These are phyloP conservation scores for Peromyscus melanophrys DNA, from an alignment of 2,797 vertebrate genomes.

Conservation along the genomic window DNA sequence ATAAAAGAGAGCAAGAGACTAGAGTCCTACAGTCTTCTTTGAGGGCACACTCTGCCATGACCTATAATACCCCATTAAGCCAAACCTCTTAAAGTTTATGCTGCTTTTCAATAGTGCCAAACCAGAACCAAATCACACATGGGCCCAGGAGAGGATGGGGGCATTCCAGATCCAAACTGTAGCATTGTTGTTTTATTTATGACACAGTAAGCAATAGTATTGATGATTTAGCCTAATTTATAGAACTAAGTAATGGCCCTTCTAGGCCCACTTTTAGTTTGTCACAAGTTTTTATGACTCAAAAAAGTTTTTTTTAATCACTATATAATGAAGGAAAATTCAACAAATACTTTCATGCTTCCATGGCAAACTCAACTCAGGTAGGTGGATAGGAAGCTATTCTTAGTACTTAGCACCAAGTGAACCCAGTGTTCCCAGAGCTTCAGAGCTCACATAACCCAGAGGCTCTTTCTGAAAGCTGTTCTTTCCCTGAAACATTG, in stretches of 20 bases:
- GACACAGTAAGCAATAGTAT: not conserved
- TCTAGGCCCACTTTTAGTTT: constrained; percentile 34
- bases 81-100: not conserved
- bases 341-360: not conserved
- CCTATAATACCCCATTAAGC: not conserved
- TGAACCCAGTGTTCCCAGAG: not conserved
- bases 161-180: not conserved
- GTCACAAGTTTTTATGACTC: not conserved
- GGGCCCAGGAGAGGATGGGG: not conserved
- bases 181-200: not conserved
- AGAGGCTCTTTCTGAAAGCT: not conserved
- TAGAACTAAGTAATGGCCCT: not conserved
- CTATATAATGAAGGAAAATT: not conserved
- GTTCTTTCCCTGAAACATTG: not conserved
- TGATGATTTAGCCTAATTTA: not conserved
- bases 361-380: constrained; percentile 4
- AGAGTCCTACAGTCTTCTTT: not conserved
- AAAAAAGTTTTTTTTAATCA: not conserved
- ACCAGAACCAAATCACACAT: not conserved
- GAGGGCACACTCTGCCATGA: not conserved
- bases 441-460: not conserved
- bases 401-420: not conserved
- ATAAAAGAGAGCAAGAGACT: not conserved
- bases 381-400: not conserved
- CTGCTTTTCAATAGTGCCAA: not conserved